Percentiles rank a stretch among this genome's conserved stretches.
phyloP scores from a whole-genome alignment of 2,888 invertebrate species.

The Aporophyla nigra region DNA sequence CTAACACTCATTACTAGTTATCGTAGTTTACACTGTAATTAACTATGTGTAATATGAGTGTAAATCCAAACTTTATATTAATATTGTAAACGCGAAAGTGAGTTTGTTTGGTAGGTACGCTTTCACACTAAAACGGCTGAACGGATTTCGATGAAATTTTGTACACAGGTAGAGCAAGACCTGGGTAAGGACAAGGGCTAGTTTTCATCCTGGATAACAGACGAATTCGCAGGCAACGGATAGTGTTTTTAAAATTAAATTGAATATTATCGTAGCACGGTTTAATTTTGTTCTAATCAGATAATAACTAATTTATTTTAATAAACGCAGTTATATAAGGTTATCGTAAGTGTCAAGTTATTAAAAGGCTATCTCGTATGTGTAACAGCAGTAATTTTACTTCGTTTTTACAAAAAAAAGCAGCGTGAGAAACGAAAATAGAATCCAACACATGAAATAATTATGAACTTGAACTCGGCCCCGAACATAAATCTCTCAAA shows the following conservation, averaged over 20 bases:
- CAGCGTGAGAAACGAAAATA: conserved; percentile 29
- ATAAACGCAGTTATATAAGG: conserved; percentile 16
- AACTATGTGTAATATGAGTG: not conserved
- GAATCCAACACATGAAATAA: conserved; percentile 39
- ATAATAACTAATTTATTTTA: conserved; percentile 25
- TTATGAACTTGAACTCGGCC: conserved; percentile 49
- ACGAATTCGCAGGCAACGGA: not conserved
- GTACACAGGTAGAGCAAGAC: too few species aligned
- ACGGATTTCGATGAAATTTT: not conserved
- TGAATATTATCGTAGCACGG: not conserved
- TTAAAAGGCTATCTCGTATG: conserved; percentile 3
- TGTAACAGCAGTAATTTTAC: not conserved
- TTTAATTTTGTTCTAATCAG: conserved; percentile 11
- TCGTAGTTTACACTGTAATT: not conserved
- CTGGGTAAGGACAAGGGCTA: not conserved
- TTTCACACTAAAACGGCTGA: not conserved
- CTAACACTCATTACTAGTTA: conserved; percentile 42
- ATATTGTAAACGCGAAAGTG: not conserved
- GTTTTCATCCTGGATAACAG: not conserved
- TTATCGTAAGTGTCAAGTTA: conserved; percentile 37
- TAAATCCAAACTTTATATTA: not conserved
- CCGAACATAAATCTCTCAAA: conserved; percentile 63
- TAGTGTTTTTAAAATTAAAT: not conserved
- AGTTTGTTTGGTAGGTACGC: not conserved
- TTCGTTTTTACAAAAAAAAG: conserved; percentile 5